Evolutionary conservation across 2,797 vertebrate genomes (phyloP).

Genomic region (Chaetodon trifasciatus): DNA sequence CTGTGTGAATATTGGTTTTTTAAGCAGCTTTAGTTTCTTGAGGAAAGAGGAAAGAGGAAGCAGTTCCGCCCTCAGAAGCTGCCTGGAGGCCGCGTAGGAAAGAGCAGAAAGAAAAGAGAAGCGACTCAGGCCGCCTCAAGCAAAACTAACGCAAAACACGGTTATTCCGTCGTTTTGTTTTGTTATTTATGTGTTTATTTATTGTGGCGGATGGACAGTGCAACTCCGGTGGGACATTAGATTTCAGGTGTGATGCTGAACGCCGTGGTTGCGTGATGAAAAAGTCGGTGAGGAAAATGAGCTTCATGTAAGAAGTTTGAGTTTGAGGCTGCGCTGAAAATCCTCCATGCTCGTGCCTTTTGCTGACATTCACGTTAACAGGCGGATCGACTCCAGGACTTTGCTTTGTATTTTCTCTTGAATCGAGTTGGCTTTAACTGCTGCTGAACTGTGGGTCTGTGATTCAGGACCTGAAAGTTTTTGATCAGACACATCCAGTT

Average conservation of each 20-base stretch:
- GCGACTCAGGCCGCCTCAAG: fast-evolving
- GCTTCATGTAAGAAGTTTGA: slow-evolving; percentile 16
- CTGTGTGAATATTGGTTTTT: neutral
- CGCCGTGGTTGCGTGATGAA: neutral
- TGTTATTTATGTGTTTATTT: too few relatives aligned
- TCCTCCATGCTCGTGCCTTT: slow-evolving; percentile 7
- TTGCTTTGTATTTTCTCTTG: neutral
- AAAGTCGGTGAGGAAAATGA: slow-evolving; percentile 15
- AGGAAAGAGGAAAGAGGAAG: slow-evolving; percentile 70
- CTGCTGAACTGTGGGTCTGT: neutral
- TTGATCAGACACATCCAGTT: slow-evolving; percentile 1
- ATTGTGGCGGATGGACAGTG: neutral
- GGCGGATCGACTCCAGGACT: neutral
- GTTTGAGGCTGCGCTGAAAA: neutral
- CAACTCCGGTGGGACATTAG: slow-evolving; percentile 5
- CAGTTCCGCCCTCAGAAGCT: slow-evolving; percentile 70
- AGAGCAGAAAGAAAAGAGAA: slow-evolving; percentile 5
- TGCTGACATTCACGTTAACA: neutral
- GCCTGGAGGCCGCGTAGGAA: slow-evolving; percentile 32
- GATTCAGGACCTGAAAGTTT: slow-evolving; percentile 5
- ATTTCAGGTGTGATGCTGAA: slow-evolving; percentile 8
- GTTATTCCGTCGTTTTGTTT: neutral
- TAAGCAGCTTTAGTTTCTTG: slow-evolving; percentile 18
- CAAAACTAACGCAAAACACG: neutral
- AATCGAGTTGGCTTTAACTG: neutral